These are phyloP conservation scores for Coryphaenoides rupestris DNA, from an alignment of 2,113 vertebrate species.

Conservation along the genomic window DNA sequence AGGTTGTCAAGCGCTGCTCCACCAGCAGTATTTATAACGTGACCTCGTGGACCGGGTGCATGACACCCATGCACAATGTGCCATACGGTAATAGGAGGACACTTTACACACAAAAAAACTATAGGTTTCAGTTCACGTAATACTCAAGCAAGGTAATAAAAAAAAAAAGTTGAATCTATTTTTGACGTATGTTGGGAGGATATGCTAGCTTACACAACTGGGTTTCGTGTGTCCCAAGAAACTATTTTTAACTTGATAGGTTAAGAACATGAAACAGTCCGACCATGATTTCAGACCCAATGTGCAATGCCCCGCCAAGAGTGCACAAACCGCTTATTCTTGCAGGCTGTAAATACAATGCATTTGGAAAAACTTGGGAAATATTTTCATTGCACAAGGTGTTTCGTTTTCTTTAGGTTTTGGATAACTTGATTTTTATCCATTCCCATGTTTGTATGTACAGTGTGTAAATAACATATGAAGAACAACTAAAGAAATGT, in stretches of 20 bases:
- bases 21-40: not conserved
- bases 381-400: constrained; percentile 77
- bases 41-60: constrained; percentile 2
- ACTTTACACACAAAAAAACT: constrained; percentile 34
- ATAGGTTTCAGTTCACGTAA: too few relatives aligned
- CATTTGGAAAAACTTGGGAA: constrained; percentile 70
- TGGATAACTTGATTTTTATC: constrained; percentile 76
- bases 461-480: constrained; percentile 72
- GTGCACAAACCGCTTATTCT: constrained; percentile 44
- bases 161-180: not conserved
- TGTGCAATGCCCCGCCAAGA: constrained; percentile 26
- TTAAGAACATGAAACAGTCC: constrained; percentile 25
- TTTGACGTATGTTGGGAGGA: constrained; percentile 23
- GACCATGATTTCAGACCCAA: constrained; percentile 12
- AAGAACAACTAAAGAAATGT: constrained; percentile 30
- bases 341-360: constrained; percentile 67
- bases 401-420: constrained; percentile 79
- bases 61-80: constrained; percentile 15
- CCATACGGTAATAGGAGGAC: constrained; percentile 30
- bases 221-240: too few relatives aligned
- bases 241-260: constrained; percentile 3
- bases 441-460: constrained; percentile 69
- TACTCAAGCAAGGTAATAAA: not conserved
- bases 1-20: constrained; percentile 16
- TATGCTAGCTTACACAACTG: not conserved